Conservation (phyloP, 2,888 invertebrate genomes). For the Elysia crispata region DNA sequence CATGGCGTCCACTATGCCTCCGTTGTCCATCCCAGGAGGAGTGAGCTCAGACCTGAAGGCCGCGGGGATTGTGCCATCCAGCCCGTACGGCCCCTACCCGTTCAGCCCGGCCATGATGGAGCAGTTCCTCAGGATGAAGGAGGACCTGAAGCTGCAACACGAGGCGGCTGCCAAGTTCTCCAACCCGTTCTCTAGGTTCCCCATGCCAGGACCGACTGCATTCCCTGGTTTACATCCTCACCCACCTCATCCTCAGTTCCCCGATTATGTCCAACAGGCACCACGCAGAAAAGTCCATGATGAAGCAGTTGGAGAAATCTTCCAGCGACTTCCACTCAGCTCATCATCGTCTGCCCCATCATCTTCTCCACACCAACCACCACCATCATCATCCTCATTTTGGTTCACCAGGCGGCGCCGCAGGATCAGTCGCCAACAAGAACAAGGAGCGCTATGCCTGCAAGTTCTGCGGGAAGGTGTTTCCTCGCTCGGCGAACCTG, state of each 20-base stretch:
- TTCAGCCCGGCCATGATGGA: slow-evolving; percentile 63
- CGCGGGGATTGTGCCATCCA: slow-evolving; percentile 42
- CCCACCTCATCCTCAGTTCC: slow-evolving; percentile 44
- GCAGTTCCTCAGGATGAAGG: slow-evolving; percentile 66
- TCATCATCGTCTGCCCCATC: slow-evolving; percentile 29
- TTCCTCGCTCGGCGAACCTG: slow-evolving; percentile 95
- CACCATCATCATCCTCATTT: slow-evolving; percentile 34
- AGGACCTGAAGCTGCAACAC: slow-evolving; percentile 62
- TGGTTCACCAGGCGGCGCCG: slow-evolving; percentile 29
- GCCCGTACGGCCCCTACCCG: slow-evolving; percentile 48
- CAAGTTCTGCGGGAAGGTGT: slow-evolving; percentile 96
- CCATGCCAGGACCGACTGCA: slow-evolving; percentile 63
- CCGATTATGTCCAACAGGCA: slow-evolving; percentile 59
- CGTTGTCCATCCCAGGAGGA: slow-evolving; percentile 43
- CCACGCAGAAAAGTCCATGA: slow-evolving; percentile 59
- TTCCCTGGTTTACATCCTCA: slow-evolving; percentile 60
- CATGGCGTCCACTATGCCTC: slow-evolving; percentile 32
- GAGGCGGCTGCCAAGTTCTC: slow-evolving; percentile 60
- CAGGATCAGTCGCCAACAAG: slow-evolving; percentile 33
- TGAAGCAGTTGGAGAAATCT: slow-evolving; percentile 58
- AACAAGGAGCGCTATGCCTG: slow-evolving; percentile 86
- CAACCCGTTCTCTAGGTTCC: slow-evolving; percentile 63
- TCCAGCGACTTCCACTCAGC: slow-evolving; percentile 25
- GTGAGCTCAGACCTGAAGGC: slow-evolving; percentile 38
- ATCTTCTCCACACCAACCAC: slow-evolving; percentile 27